phyloP scores from a whole-genome alignment of 2,113 vertebrate genomes.

The Sterrhoptilus dennistouni region DNA sequence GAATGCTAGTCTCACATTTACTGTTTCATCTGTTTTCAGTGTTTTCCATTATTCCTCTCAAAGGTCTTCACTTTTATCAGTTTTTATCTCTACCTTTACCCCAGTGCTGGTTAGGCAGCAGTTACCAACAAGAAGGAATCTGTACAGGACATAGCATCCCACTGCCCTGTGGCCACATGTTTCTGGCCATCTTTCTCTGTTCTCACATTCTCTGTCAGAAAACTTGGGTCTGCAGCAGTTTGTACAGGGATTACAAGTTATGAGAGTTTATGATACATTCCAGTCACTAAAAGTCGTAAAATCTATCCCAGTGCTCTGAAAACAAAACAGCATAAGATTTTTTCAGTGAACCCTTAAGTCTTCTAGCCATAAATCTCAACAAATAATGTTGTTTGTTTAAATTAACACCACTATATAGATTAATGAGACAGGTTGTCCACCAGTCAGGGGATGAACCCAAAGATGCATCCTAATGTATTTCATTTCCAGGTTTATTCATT shows the following conservation, averaged over 20 bases:
- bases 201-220: not conserved
- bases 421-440: slow-evolving; percentile 64
- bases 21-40: not conserved
- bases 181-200: not conserved
- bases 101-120: not conserved
- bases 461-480: slow-evolving; percentile 59
- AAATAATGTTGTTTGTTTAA: slow-evolving; percentile 58
- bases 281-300: not conserved
- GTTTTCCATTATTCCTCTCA: not conserved
- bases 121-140: not conserved
- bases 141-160: not conserved
- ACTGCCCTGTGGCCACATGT: not conserved
- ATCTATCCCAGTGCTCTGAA: not conserved
- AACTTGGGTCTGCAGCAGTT: not conserved
- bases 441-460: slow-evolving; percentile 45
- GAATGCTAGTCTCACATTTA: not conserved
- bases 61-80: not conserved
- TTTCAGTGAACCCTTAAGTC: not conserved
- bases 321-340: slow-evolving; percentile 36
- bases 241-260: not conserved
- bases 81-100: not conserved
- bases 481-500: slow-evolving; percentile 62
- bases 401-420: slow-evolving; percentile 58
- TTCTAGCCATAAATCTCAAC: slow-evolving; percentile 51
- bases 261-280: slow-evolving; percentile 5